A percentile compares a stretch with the other conserved stretches of the same genome.
phyloP scores from a whole-genome alignment of 2,888 invertebrate species.

The Lepeophtheirus nordmannii region DNA sequence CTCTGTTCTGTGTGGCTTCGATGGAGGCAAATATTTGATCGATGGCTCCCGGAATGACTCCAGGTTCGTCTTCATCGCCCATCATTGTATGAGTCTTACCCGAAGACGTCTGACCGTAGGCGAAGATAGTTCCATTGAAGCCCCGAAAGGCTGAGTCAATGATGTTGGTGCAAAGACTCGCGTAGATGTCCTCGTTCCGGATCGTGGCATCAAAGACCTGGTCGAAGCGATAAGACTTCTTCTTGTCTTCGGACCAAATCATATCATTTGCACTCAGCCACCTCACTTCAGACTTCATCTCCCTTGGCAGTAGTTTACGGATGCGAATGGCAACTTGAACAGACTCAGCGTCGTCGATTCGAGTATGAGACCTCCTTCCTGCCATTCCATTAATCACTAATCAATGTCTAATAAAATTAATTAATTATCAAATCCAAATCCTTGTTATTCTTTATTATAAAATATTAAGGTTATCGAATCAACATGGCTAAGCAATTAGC shows the following conservation, averaged over 20 bases:
- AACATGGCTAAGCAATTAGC: conserved; percentile 79
- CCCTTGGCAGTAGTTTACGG: neutral
- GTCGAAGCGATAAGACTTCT: conserved; percentile 13
- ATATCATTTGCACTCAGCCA: neutral
- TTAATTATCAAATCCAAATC: too few relatives aligned
- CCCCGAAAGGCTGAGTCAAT: conserved; percentile 52
- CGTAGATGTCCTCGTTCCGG: conserved; percentile 3
- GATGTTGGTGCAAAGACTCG: neutral
- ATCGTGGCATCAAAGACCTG: neutral
- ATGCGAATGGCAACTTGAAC: neutral
- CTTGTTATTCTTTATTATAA: too few relatives aligned
- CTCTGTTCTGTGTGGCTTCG: conserved; percentile 44
- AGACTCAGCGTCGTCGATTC: neutral
- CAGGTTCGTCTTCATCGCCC: conserved; percentile 50
- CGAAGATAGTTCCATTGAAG: conserved; percentile 53
- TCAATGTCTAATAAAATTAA: too few relatives aligned
- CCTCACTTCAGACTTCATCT: neutral
- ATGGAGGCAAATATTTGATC: conserved; percentile 53
- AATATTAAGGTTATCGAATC: too few relatives aligned
- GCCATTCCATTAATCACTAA: too few relatives aligned
- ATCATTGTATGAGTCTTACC: conserved; percentile 54
- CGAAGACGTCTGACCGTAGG: neutral
- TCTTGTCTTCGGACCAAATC: neutral
- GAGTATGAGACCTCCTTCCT: too few relatives aligned
- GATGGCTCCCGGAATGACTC: conserved; percentile 57